A percentile compares a stretch with the other conserved stretches of the same genome.
phyloP scores from a whole-genome alignment of 2,797 vertebrate genomes.

The Esox masquinongy region DNA sequence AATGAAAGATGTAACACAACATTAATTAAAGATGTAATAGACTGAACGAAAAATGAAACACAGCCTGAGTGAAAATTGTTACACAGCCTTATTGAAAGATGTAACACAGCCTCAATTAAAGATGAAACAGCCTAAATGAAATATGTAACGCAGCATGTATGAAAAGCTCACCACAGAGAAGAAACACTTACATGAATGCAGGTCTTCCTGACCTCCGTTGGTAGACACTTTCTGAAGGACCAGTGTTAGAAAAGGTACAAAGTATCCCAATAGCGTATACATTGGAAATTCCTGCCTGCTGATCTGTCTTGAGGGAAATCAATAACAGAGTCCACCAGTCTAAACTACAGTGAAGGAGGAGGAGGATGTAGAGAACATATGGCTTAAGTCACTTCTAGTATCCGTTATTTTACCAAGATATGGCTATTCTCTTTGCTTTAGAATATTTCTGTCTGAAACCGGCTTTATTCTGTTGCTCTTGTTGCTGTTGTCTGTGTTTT shows the following conservation, averaged over 20 bases:
- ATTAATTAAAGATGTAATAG: too few species aligned
- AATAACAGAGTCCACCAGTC: conserved; percentile 34
- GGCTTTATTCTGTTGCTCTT: too few species aligned
- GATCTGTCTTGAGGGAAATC: conserved; percentile 8
- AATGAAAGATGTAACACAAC: too few species aligned
- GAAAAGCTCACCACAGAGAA: not conserved
- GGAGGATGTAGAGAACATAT: conserved; percentile 25
- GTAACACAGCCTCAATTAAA: too few species aligned
- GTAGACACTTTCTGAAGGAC: conserved; percentile 62
- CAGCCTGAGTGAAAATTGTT: too few species aligned
- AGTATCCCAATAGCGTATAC: conserved; percentile 63
- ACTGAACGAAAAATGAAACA: too few species aligned
- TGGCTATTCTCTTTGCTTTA: too few species aligned
- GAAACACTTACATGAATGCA: conserved; percentile 66
- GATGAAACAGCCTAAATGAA: not conserved
- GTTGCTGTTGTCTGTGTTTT: conserved; percentile 21
- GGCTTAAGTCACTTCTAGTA: not conserved
- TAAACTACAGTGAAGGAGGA: conserved; percentile 24
- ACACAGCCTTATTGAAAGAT: too few species aligned
- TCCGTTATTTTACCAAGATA: too few species aligned
- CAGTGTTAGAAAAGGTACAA: conserved; percentile 61
- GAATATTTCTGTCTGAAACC: too few species aligned
- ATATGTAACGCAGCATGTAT: not conserved
- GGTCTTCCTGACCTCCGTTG: conserved; percentile 43
- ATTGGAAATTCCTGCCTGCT: conserved; percentile 41